Evolutionary conservation across 2,113 vertebrate genomes (phyloP), one percentile per base, ranked within the genome.

Genomic region (Etheostoma cragini): DNA sequence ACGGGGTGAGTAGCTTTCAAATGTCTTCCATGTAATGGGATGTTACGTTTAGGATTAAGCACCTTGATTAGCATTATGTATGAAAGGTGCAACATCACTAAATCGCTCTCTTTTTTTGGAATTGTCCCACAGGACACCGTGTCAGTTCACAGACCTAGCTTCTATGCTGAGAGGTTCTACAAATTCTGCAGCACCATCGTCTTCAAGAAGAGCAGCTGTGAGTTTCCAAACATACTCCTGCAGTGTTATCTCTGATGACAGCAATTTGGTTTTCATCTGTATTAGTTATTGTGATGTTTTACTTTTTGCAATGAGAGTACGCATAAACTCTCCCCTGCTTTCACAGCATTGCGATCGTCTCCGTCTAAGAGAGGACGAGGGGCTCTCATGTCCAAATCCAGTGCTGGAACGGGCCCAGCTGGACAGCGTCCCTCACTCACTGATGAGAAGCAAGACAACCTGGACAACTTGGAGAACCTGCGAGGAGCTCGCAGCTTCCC

Each of bases 131-230:
- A 99, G 98, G 98, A 99, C 94, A 99, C 97, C 0, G 98, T 99
- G 42, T 99, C 98, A 0, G 98, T 99, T 16, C 98, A 99, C 93
- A 96, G 98, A 72, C 98, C 98, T 16, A 95, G 96, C 91, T 99
- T 99, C 92, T 99, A 99, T 0, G 98, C 98, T 0, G 98, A 99
- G 72, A 95, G 98, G 45, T 99, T 99, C 93, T 98, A 96, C 95
- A 97, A 96, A 87, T 99, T 99, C 94, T 98, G 98, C 92, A 99
- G 95, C 88, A 96, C 95, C 87, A 96, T 94, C 0, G 98, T 99
- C 66, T 99, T 99, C 83, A 96, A 92, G 92, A 99, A 98, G 94
- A 98, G 95, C 78, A 96, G 96, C 86, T 99, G 98, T 99, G 90
- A 98, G 98, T 95, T 79, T 50, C 4, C 11, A 72, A 13, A 33